These are phyloP conservation scores for Dolichotis patagonum DNA, from an alignment of 2,113 vertebrate genomes.

Conservation along the genomic window DNA sequence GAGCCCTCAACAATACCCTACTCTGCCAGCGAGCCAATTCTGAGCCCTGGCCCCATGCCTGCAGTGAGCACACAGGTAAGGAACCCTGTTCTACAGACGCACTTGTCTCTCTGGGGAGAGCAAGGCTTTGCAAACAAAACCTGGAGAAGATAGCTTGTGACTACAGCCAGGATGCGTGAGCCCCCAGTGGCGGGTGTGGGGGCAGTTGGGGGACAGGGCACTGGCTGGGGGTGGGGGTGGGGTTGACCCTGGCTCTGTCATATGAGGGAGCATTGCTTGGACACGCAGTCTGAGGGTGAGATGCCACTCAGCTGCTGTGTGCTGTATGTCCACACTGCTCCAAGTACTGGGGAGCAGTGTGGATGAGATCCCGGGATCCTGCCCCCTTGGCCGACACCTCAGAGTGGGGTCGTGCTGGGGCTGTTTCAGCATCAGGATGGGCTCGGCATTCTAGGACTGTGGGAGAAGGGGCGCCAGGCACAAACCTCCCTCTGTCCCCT, in stretches of 20 bases:
- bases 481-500: too few species aligned
- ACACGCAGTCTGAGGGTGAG: not conserved
- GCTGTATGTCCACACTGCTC: not conserved
- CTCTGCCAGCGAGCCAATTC: not conserved
- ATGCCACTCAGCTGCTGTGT: not conserved
- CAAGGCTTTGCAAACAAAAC: not conserved
- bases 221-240: not conserved
- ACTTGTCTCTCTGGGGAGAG: not conserved
- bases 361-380: not conserved
- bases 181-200: not conserved
- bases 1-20: not conserved
- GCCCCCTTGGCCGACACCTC: not conserved
- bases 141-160: not conserved
- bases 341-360: not conserved
- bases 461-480: not conserved
- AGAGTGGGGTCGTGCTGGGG: fast-evolving
- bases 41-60: not conserved
- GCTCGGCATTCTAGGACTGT: not conserved
- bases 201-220: not conserved
- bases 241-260: not conserved
- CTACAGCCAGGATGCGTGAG: not conserved
- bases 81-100: not conserved
- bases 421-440: not conserved
- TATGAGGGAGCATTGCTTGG: not conserved
- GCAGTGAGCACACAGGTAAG: not conserved